Base-by-base conservation (phyloP, 1,140 invertebrate genomes). In the Drosophila bocqueti region DNA sequence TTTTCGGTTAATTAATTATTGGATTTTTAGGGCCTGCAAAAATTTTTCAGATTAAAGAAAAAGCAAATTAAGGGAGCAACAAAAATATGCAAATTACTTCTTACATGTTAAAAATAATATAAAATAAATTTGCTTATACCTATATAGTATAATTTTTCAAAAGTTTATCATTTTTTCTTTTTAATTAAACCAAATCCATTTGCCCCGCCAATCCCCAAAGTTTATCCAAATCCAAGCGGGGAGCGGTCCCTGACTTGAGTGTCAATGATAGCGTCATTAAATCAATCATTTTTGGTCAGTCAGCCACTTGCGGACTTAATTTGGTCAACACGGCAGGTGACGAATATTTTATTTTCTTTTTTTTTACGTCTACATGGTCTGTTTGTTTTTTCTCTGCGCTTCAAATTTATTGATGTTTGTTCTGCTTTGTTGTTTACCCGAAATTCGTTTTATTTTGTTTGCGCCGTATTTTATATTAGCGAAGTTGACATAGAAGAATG, bases 191-290 rank as follows among this genome's bases (percentile, higher is more conserved):
- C 11, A 31, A 68, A 64, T 68, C 36, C 29, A 64, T 65, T 64
- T 50, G 11, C 34, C 60, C 18, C 43, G 46, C 42, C 64, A 34
- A 21, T 18, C 29, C 42, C 1, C 42, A 10, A 15, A n/a, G n/a
- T 16, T 58, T 38, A n/a, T 38, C 15, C 24, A 46, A 69, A 69
- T 75, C 55, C 40, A 46, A 3, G 16, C 16, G 43, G 60, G 66
- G 66, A 59, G 76, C 55, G 71, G 59, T 36, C 36, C 10, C 59
- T 47, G 52, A 34, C 24, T 50, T 18, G 46, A 69, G 80, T 79
- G 81, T 83, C 76, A 83, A 77, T 84, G 81, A 80, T 73, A 84
- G 76, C 72, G 64, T 80, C 81, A 84, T 83, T 80, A 83, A 84
- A 83, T 83, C 81, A 83, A 83, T 84, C 81, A 81, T 84, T 84